Conservation (phyloP, 2,888 invertebrate species). For the Lithophane socia region DNA sequence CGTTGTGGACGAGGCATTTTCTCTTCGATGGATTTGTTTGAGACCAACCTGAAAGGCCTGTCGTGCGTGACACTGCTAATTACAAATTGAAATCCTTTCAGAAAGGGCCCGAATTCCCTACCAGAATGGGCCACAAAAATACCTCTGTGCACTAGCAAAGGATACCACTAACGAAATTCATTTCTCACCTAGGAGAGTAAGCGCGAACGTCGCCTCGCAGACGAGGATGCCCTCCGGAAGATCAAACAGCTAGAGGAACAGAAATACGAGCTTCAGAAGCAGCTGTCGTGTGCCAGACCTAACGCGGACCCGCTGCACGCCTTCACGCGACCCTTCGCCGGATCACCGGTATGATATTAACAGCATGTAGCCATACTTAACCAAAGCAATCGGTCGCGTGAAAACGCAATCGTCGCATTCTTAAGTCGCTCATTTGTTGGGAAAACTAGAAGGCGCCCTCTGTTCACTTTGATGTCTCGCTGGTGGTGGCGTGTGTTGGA, state of each 20-base stretch:
- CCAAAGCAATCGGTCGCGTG: neutral
- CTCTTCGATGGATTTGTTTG: neutral
- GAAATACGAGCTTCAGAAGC: conserved; percentile 97
- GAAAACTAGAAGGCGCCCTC: neutral
- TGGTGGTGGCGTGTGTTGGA: no score
- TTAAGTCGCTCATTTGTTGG: neutral
- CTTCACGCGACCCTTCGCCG: conserved; percentile 92
- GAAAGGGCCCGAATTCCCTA: neutral
- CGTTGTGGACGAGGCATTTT: neutral
- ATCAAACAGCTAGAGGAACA: conserved; percentile 98
- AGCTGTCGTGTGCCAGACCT: conserved; percentile 92
- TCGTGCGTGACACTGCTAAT: neutral
- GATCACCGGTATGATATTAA: conserved; percentile 89
- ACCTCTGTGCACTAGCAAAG: neutral
- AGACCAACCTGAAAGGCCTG: no score
- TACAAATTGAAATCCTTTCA: neutral
- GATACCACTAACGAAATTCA: neutral
- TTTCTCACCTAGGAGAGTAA: conserved; percentile 93
- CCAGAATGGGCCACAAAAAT: neutral
- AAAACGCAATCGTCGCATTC: neutral
- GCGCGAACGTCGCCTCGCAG: conserved; percentile 97
- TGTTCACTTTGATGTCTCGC: no score
- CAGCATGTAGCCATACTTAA: conserved; percentile 15
- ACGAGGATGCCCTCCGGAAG: conserved; percentile 98
- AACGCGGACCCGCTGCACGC: conserved; percentile 87